Conservation (phyloP, 1,140 invertebrate genomes). For the Papilio polytes region DNA sequence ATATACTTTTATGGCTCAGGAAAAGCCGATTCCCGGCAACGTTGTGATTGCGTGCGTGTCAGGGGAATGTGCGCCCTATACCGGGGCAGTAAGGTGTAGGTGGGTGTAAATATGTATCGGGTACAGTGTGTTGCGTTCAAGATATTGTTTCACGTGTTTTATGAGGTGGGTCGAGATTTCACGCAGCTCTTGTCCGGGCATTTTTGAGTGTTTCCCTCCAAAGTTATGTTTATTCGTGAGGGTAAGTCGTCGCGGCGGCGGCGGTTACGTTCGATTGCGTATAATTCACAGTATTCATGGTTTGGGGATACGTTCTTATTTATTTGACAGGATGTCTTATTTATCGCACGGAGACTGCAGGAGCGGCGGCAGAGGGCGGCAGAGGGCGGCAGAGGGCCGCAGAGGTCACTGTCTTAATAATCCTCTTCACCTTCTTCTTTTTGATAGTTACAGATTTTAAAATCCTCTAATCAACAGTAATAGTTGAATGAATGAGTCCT, state of each 20-base stretch:
- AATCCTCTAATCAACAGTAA: neutral
- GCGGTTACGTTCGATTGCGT: conserved; percentile 63
- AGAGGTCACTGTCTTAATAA: too few relatives aligned
- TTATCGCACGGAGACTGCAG: conserved; percentile 50
- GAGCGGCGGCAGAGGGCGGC: neutral
- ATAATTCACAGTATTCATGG: conserved; percentile 62
- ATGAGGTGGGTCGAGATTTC: conserved; percentile 81
- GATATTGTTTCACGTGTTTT: conserved; percentile 83
- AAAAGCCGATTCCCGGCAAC: conserved; percentile 68
- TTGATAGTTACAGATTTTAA: neutral
- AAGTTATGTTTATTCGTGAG: conserved; percentile 66
- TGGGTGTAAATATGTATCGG: conserved; percentile 27
- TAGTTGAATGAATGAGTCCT: neutral
- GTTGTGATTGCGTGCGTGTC: conserved; percentile 27
- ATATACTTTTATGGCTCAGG: conserved; percentile 82
- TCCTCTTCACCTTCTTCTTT: too few relatives aligned
- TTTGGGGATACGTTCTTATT: conserved; percentile 60
- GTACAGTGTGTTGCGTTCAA: conserved; percentile 58
- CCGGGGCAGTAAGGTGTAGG: conserved; percentile 39
- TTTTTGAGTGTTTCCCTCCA: conserved; percentile 74
- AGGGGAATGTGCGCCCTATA: conserved; percentile 49
- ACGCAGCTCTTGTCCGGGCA: conserved; percentile 72
- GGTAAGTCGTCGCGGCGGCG: conserved; percentile 51
- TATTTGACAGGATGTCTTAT: conserved; percentile 56
- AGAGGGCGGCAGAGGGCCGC: neutral